Percentiles rank a stretch among this genome's conserved stretches.
These are phyloP conservation scores for human (Homo sapiens) DNA, from an alignment of 2,113 vertebrate species.

Conservation along the genomic window GRCh38 chr22:33406001-33406500, in stretches of 20 bases:
- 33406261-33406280: no score
- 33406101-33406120: neutral
- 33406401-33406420: no score
- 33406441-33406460: neutral
- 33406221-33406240: rapidly evolving
- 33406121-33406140: neutral
- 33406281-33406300: neutral
- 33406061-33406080: neutral
- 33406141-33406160: neutral
- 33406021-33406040: neutral
- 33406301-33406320: neutral
- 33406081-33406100: no score
- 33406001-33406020: neutral
- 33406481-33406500: neutral
- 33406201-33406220: neutral
- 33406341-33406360: neutral
- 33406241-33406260: no score
- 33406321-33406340: neutral
- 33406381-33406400: neutral
- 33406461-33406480: neutral
- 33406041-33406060: neutral
- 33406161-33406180: neutral
- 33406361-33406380: neutral
- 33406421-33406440: neutral
- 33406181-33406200: neutral